Base-by-base conservation (phyloP, 1,140 invertebrate genomes). In the Argopecten irradians region DNA sequence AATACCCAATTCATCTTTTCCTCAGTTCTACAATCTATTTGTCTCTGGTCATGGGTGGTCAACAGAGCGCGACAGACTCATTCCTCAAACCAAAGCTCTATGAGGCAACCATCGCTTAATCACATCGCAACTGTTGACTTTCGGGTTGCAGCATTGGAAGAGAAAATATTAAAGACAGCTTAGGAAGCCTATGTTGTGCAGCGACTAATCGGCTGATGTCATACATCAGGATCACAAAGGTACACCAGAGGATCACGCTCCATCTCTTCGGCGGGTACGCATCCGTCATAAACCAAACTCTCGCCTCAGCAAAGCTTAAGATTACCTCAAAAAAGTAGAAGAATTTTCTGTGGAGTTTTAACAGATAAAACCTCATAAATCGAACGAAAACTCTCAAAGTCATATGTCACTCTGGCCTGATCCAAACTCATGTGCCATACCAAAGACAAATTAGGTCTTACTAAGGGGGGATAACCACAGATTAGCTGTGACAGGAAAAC, bases 261-360 rank as follows among this genome's bases (percentile, higher is more conserved):
- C n/a, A n/a, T n/a, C n/a, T n/a, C n/a, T n/a, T 71, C 55, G 55
- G 55, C 55, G 55, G 55, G 55, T 71, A 71, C n/a, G n/a, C 55
- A 71, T 71, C 55, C n/a, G 55, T 71, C 55, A 71, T 71, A 71
- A 71, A 71, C 22, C 55, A 71, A n/a, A 22, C 55, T 71, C n/a
- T 28, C 1, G 22, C 22, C 55, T 71, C 22, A 71, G 55, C 55
- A 71, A 71, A 71, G 55, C 55, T 71, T 71, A 71, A 71, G 55
- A 71, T 71, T 71, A 71, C 55, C 55, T 71, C 1, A 71, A 28
- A 71, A 71, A 71, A 28, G 1, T 16, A n/a, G n/a, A 71, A 71
- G 55, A 71, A 71, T 28, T 71, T 71, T 71, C 22, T 71, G 55
- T 71, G n/a, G 16, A 71, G 55, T 71, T 28, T 71, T 71, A 71